Conservation (phyloP, 2,797 vertebrate species). For the Uromys caudimaculatus region DNA sequence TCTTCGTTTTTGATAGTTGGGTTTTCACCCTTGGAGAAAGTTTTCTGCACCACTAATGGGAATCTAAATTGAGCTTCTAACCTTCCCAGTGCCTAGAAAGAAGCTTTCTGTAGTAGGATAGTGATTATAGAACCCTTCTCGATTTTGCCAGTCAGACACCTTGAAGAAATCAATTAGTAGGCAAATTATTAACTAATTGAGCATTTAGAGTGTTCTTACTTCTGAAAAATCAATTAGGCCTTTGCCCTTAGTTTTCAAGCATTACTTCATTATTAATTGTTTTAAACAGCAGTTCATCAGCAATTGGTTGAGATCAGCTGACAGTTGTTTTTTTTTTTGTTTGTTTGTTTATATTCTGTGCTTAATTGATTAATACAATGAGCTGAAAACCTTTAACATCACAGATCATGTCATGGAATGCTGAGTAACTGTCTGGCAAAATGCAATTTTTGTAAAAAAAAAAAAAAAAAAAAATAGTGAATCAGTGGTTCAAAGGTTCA, state of each 20-base stretch:
- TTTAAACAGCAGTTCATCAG: constrained; percentile 87
- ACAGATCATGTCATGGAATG: constrained; percentile 87
- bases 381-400: constrained; percentile 86
- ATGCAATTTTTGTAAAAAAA: constrained; percentile 72
- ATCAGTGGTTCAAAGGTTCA: constrained; percentile 83
- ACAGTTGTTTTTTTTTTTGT: constrained; percentile 79
- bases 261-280: constrained; percentile 88
- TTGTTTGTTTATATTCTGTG: constrained; percentile 83
- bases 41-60: constrained; percentile 71
- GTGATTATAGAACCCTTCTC: constrained; percentile 81
- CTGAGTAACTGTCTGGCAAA: constrained; percentile 87
- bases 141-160: constrained; percentile 86
- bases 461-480: constrained; percentile 81
- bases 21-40: constrained; percentile 81
- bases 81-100: constrained; percentile 74
- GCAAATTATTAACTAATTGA: constrained; percentile 88
- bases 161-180: constrained; percentile 86
- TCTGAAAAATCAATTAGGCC: constrained; percentile 85
- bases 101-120: constrained; percentile 65
- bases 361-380: constrained; percentile 86
- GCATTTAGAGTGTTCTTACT: constrained; percentile 84
- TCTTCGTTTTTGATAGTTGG: constrained; percentile 84
- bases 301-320: constrained; percentile 84
- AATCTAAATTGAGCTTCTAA: constrained; percentile 69
- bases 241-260: constrained; percentile 83